Base-by-base conservation (phyloP, 2,888 invertebrate species). In the Conchocele bisecta region DNA sequence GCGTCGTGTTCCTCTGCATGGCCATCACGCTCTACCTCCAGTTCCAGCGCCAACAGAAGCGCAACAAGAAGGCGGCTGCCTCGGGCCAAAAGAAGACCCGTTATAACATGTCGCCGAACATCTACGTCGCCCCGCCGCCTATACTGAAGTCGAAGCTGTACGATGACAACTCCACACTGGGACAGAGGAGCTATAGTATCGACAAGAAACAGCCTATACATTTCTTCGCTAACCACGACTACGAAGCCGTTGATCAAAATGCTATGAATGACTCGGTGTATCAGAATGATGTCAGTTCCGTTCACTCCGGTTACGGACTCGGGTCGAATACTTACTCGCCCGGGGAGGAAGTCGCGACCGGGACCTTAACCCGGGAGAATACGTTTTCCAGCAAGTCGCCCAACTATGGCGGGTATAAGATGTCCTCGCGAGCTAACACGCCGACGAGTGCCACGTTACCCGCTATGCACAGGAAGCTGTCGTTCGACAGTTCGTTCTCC, bases 11-110 rank as follows among this genome's bases (percentile, higher is more conserved):
- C 77, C 79, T 86, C 24, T 83, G 82, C 44, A 80, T 86, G 81
- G 85, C 86, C 17, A 81, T 87, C 70, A 85, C 85, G 46, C 72
- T 87, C 70, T 86, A 84, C 74, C 75, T 84, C 13, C 86, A 86
- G 60, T 86, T 83, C 64, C 82, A 86, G 53, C 76, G 83, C 9
- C 86, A 87, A 64, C 85, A 84, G 65, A 81, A 79, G 17, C 80
- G 84, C 37, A 75, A 73, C n/a, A 78, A 82, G 44, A 78, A 76
- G 33, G 66, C 65, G 1, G 67, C 71, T 22, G 58, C 65, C 26
- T 57, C 67, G 4, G 75, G 56, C 24, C 76, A 78, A 29, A 77
- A 75, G 58, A 83, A 82, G 54, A 72, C 74, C 7, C 72, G 83
- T 4, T 82, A 83, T 20, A 83, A 82, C 59, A 74, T 84, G 68